Evolutionary conservation across 2,888 invertebrate genomes (phyloP), one percentile per base, ranked within the genome.

Genomic region (Sarcophaga caerulescens): DNA sequence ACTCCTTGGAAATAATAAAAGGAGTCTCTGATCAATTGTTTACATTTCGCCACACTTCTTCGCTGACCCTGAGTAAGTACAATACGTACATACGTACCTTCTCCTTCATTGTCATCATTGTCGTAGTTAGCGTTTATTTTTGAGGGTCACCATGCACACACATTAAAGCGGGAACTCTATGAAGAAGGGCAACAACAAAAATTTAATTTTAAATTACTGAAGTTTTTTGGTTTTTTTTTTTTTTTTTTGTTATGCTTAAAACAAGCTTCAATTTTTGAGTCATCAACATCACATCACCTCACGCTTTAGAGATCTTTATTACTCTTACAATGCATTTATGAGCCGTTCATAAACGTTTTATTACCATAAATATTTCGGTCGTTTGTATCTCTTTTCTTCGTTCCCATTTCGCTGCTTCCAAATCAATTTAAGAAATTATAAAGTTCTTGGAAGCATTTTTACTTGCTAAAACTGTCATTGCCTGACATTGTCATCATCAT

Each of bases 31-130:
- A 78, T 80, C 73, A 68, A 80, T 81, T 85, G 73, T 83, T 81
- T 60, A 69, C 73, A 83, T 85, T 87, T 87, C 85, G 85, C 82
- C 88, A 85, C 88, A 87, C 87, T 88, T 88, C 74, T 79, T 79
- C 47, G 21, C 3, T 79, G 76, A 76, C 84, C 78, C 84, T 77
- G 74, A 79, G 35, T 35, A 11, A 14, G 5, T 19, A 35, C 35
- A 35, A 35, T 35, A 4, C 35, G 60, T n/a, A n/a, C n/a, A 35
- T 52, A 17, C 17, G 11, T 12, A 66, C 21, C n/a, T 12, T 12
- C 59, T 44, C 21, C 47, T 45, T 52, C 65, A 62, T 23, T 45
- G 14, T 35, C 17, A 62, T 23, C 44, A 62, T 76, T 71, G 79
- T 47, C 35, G 63, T 82, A 80, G 68, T 77, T 83, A 83, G 83